Base-by-base conservation (phyloP, 2,888 invertebrate species). In the Coenonympha arcania region DNA sequence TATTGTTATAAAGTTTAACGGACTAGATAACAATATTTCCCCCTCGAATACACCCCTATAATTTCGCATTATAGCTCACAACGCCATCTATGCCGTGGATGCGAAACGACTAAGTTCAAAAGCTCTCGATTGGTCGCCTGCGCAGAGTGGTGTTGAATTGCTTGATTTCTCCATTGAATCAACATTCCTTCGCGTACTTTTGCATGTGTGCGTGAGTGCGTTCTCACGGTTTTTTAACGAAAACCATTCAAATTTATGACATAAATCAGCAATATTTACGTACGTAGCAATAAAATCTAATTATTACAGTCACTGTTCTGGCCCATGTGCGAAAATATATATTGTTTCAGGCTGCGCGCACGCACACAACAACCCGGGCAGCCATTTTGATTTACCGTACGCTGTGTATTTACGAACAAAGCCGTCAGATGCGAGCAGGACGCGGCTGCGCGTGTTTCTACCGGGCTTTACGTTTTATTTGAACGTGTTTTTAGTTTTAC, bases 371-470 rank as follows among this genome's bases (percentile, higher is more conserved):
- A 57, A 60, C 58, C 56, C 18, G 51, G 70, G 74, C 86, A 78
- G 87, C 87, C 87, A 87, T 87, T 86, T 87, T 87, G 87, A 79
- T 83, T 83, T 79, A 82, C 78, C 76, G 84, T 81, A 80, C 76
- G 76, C 71, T 80, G 79, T 85, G 84, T 87, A 80, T 84, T 81
- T 85, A 81, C 78, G 83, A 77, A 86, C 86, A 87, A 86, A 86
- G 87, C 86, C 82, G 84, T 84, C 87, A 87, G 87, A 87, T 82
- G 86, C 65, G 63, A 80, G 82, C 86, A 77, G 77, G 82, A 81
- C 87, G 85, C 87, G 84, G 82, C 79, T 85, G 85, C 84, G 87
- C 83, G 75, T 73, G 85, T 72, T 74, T 71, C 80, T 76, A 75
- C 75, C 76, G 82, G 77, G 72, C 67, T 69, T 71, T 68, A 65